Conservation (phyloP, 2,888 invertebrate genomes). For the Seira ritae region DNA sequence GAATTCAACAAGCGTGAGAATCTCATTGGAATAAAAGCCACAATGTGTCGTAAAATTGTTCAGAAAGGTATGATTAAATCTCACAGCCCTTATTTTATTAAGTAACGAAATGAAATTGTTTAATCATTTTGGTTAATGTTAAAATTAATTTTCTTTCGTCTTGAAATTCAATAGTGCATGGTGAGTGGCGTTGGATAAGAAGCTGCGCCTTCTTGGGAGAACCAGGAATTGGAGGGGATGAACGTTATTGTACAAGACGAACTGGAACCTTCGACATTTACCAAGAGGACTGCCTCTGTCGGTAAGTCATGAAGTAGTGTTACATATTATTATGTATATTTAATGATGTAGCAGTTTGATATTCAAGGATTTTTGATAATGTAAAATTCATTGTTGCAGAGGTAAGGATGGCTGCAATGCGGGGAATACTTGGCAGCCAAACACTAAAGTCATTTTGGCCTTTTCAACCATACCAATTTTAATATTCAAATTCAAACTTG, state of each 20-base stretch:
- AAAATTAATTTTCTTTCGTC: neutral
- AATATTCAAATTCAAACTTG: too few species aligned
- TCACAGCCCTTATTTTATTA: too few species aligned
- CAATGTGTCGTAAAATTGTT: conserved; percentile 93
- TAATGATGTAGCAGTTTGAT: too few species aligned
- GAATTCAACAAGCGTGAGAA: conserved; percentile 75
- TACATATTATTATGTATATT: conserved; percentile 21
- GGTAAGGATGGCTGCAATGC: conserved; percentile 94
- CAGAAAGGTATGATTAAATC: conserved; percentile 84
- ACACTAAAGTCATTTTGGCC: conserved; percentile 26
- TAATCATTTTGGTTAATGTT: conserved; percentile 2
- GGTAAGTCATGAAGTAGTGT: conserved; percentile 42
- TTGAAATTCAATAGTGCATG: conserved; percentile 80
- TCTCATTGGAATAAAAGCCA: conserved; percentile 82
- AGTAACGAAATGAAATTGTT: conserved; percentile 6
- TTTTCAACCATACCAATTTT: conserved; percentile 30
- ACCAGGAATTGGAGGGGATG: conserved; percentile 92
- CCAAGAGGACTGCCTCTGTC: conserved; percentile 94
- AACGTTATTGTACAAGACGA: conserved; percentile 92
- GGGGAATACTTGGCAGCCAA: conserved; percentile 74
- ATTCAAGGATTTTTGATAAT: conserved; percentile 42
- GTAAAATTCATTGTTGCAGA: conserved; percentile 74
- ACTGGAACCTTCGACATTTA: conserved; percentile 95
- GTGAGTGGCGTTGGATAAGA: conserved; percentile 91
- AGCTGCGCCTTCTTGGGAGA: conserved; percentile 94